These are phyloP conservation scores for Orius insidiosus DNA, from an alignment of 1,140 invertebrate species.

Conservation along the genomic window DNA sequence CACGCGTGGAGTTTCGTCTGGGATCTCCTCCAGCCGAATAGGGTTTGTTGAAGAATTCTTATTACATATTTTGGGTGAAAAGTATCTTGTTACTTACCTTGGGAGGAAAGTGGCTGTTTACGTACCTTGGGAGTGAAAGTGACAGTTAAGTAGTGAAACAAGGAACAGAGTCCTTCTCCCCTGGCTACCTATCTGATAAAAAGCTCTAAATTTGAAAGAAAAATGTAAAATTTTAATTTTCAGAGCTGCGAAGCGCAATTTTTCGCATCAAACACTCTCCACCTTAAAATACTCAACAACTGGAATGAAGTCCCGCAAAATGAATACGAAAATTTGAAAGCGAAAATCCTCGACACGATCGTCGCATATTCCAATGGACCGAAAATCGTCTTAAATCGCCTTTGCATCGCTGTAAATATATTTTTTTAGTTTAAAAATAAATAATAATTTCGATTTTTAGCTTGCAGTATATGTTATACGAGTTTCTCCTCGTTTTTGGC, in stretches of 20 bases:
- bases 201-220: too few species aligned
- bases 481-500: constrained; percentile 40
- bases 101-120: too few species aligned
- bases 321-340: constrained; percentile 53
- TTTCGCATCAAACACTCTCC: constrained; percentile 76
- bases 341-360: constrained; percentile 56
- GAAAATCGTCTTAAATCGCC: constrained; percentile 63
- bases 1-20: constrained; percentile 82
- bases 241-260: constrained; percentile 76
- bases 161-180: too few species aligned
- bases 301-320: constrained; percentile 68
- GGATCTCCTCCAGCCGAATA: constrained; percentile 59
- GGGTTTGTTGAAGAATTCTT: constrained; percentile 34
- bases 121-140: too few species aligned
- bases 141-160: too few species aligned
- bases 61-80: too few species aligned
- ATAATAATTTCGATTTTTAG: constrained; percentile 27
- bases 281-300: constrained; percentile 68
- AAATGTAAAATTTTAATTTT: too few species aligned
- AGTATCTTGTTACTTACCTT: too few species aligned
- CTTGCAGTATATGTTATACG: constrained; percentile 49
- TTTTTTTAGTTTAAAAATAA: background rate
- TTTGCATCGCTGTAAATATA: constrained; percentile 66
- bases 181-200: too few species aligned
- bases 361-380: constrained; percentile 56